Percentiles rank a stretch among this genome's conserved stretches.
phyloP scores from a whole-genome alignment of 2,888 invertebrate genomes.

The Cataglyphis cursor region DNA sequence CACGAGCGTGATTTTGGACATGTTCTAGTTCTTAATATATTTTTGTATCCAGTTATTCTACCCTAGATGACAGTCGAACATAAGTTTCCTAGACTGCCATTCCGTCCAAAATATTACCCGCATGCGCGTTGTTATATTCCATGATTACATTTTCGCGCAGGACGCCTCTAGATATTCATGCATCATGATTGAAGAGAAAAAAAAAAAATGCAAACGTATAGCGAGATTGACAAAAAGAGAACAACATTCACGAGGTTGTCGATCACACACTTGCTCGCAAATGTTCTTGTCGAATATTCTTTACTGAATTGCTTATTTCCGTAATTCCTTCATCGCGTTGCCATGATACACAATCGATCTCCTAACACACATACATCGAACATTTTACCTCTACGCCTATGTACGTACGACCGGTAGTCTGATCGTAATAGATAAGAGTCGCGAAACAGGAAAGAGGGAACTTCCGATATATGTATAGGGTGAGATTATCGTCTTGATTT shows the following conservation, averaged over 20 bases:
- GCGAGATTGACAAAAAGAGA: not conserved
- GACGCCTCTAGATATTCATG: not conserved
- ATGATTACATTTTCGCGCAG: not conserved
- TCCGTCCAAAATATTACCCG: not conserved
- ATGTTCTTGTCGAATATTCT: no score
- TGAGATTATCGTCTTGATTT: conserved; percentile 13
- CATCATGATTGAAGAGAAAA: not conserved
- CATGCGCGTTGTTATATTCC: not conserved
- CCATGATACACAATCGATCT: not conserved
- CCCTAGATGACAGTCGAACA: not conserved
- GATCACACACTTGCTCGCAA: not conserved
- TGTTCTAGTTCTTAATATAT: no score
- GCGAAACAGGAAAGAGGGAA: not conserved
- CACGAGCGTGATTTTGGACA: no score
- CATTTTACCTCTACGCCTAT: conserved; percentile 33
- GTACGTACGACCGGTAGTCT: conserved; percentile 13
- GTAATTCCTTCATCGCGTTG: not conserved
- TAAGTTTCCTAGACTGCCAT: not conserved
- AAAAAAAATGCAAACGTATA: not conserved
- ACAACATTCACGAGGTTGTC: not conserved
- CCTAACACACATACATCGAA: not conserved
- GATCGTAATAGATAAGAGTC: conserved; percentile 16
- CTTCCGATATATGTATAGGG: conserved; percentile 27
- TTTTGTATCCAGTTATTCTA: no score
- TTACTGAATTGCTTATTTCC: not conserved